Conservation (phyloP, 2,888 invertebrate genomes). For the Cantharis flavilabris region DNA sequence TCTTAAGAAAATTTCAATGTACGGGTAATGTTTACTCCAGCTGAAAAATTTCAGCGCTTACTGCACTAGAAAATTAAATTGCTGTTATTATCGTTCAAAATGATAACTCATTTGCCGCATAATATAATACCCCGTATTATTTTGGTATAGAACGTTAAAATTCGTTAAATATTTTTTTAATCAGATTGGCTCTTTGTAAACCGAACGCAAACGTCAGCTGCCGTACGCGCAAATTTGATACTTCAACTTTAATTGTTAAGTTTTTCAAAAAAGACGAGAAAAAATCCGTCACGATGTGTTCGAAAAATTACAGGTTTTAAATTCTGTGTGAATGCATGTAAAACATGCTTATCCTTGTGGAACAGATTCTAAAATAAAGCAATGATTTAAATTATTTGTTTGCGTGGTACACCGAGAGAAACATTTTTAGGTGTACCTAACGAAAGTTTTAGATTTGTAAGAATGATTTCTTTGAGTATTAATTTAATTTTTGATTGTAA, state of each 20-base stretch:
- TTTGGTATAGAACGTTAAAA: background rate
- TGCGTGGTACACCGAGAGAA: background rate
- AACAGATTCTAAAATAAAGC: background rate
- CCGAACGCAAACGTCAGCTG: constrained; percentile 46
- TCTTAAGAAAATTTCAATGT: too few relatives aligned
- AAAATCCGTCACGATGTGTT: background rate
- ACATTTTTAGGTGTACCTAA: background rate
- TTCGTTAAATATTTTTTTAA: background rate
- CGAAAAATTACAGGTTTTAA: constrained; percentile 5
- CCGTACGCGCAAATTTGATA: constrained; percentile 40
- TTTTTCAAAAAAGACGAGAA: constrained; percentile 12
- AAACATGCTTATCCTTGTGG: background rate
- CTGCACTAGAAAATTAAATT: background rate
- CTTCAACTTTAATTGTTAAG: constrained; percentile 24
- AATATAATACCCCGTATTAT: background rate
- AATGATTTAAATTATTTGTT: background rate
- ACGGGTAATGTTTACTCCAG: background rate
- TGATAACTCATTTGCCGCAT: background rate
- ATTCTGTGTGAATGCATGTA: constrained; percentile 9
- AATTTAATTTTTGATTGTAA: background rate
- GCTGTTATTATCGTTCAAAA: background rate
- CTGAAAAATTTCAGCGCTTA: background rate
- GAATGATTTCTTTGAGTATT: background rate
- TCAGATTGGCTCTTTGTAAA: background rate
- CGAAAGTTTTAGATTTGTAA: too few relatives aligned